A percentile compares a stretch with the other conserved stretches of the same genome.
Evolutionary conservation across 2,113 vertebrate species (phyloP).

Genomic region (Chamaea fasciata): DNA sequence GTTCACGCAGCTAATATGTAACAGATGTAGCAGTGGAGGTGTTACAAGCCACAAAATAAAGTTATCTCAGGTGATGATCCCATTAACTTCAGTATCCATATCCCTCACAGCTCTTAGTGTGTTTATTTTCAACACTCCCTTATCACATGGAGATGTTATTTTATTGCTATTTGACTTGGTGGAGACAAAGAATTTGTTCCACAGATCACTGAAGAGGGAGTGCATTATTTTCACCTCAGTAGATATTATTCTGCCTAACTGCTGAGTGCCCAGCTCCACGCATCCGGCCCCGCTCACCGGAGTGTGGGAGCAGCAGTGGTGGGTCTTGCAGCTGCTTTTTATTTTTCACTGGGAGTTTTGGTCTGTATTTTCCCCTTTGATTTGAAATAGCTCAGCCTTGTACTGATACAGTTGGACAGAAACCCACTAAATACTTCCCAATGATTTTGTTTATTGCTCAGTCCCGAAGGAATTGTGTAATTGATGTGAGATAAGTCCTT

Average conservation of each 20-base stretch:
- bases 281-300: not conserved
- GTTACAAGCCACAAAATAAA: not conserved
- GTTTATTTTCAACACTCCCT: not conserved
- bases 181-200: not conserved
- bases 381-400: constrained; percentile 24
- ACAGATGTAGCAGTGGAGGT: not conserved
- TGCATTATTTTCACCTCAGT: not conserved
- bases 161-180: not conserved
- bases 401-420: constrained; percentile 4
- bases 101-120: not conserved
- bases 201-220: not conserved
- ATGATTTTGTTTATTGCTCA: not conserved
- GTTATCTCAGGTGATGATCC: not conserved
- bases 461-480: constrained; percentile 39
- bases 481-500: constrained; percentile 42
- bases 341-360: not conserved
- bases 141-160: not conserved
- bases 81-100: not conserved
- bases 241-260: not conserved
- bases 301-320: not conserved
- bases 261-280: not conserved
- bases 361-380: not conserved
- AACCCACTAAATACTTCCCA: not conserved
- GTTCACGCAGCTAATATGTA: not conserved
- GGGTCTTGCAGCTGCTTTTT: not conserved